Evolutionary conservation across 2,888 invertebrate species (phyloP), one percentile per base, ranked within the genome.

Genomic region (Thymelicus acteon): DNA sequence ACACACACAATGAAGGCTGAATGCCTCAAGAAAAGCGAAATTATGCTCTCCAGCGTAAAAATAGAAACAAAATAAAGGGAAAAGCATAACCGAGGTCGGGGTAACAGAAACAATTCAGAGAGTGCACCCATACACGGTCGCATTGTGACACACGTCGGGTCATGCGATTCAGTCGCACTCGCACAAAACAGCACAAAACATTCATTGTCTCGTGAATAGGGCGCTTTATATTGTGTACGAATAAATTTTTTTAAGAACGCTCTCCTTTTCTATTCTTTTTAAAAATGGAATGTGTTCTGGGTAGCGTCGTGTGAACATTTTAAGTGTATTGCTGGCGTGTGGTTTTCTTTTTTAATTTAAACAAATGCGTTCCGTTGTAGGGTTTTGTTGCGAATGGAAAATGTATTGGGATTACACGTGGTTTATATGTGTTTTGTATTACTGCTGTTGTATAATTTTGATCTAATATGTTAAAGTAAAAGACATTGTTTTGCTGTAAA

Each of bases 231-330:
- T 89, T 89, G 89, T 88, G 85, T 78, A 77, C 77, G 83, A 90
- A 88, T 87, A 84, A 88, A 88, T 90, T 91, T 92, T 91, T 92
- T 89, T 86, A 91, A 89, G 89, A 92, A 90, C 82, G 86, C 84
- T 82, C 86, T 86, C 82, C 80, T 83, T 87, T 86, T 85, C 84
- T 86, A 84, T 87, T 70, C 70, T 70, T 80, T 79, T 79, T 79
- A 79, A 82, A 83, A 81, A 80, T 79, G 75, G 79, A 82, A 85
- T 85, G 85, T 87, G 85, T 85, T 87, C 86, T 85, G 85, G 70
- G 70, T 70, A 70, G 65, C 80, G 83, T 83, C 86, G 90, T 89
- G 88, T 86, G 88, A 88, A 86, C 85, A 81, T 85, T 84, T 84
- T 89, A 89, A 89, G 87, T 87, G 86, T 89, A 89, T 89, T 89